These are phyloP conservation scores for Caloenas nicobarica DNA, from an alignment of 2,113 vertebrate species.

Conservation along the genomic window DNA sequence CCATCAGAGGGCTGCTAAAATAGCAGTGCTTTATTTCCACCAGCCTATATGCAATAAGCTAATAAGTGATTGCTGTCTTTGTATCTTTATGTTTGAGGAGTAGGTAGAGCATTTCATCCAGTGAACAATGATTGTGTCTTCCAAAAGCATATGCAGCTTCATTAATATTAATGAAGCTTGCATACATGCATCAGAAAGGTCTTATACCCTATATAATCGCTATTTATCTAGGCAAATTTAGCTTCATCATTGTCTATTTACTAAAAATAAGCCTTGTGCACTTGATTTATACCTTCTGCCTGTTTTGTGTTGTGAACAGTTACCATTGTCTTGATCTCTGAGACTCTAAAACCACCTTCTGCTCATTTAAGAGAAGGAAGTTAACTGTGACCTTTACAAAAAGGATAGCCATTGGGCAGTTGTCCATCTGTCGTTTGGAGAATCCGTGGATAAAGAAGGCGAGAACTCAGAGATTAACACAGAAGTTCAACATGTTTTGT, in stretches of 20 bases:
- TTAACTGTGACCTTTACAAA: neutral
- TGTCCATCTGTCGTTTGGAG: neutral
- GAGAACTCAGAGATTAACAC: neutral
- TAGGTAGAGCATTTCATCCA: neutral
- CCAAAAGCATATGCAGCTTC: neutral
- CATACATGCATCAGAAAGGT: neutral
- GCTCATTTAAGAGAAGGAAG: neutral
- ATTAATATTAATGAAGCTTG: conserved; percentile 55
- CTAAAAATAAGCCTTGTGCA: conserved; percentile 38
- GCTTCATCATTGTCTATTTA: conserved; percentile 53
- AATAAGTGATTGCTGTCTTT: conserved; percentile 55
- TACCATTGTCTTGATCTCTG: neutral
- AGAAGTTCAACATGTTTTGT: neutral
- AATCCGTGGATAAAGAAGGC: neutral
- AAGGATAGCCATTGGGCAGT: neutral
- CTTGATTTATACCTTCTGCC: conserved; percentile 28
- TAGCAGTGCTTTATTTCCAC: conserved; percentile 32
- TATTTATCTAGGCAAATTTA: conserved; percentile 52
- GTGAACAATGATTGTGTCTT: conserved; percentile 38
- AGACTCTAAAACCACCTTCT: neutral
- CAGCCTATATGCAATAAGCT: neutral
- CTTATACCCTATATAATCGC: conserved; percentile 27
- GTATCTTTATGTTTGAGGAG: conserved; percentile 28
- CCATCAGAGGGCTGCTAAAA: conserved; percentile 17
- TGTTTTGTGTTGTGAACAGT: neutral